These are phyloP conservation scores for Drosophila grimshawi DNA, from an alignment of 1,140 invertebrate species.

Conservation along the genomic window DNA sequence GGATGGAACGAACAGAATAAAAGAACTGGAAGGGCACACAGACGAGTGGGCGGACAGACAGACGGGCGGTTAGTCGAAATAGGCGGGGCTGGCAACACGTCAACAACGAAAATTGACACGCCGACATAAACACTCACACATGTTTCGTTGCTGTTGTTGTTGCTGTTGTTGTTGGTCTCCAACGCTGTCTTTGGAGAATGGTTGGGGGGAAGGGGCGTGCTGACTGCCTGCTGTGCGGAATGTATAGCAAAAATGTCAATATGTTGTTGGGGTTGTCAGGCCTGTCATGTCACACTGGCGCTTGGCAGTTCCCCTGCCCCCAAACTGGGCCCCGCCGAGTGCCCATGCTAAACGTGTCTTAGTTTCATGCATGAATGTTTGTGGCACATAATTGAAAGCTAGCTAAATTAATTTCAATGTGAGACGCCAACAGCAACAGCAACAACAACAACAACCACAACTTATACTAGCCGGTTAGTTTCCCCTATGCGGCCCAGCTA, in stretches of 20 bases:
- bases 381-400: slow-evolving; percentile 83
- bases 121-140: slow-evolving; percentile 81
- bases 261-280: slow-evolving; percentile 79
- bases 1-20: slow-evolving; percentile 1
- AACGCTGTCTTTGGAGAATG: slow-evolving; percentile 15
- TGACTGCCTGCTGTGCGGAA: slow-evolving; percentile 64
- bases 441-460: slow-evolving; percentile 15
- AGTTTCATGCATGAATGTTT: slow-evolving; percentile 81
- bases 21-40: not conserved
- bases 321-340: not conserved
- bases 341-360: slow-evolving; percentile 67
- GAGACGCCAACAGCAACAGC: slow-evolving; percentile 63
- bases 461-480: slow-evolving; percentile 29
- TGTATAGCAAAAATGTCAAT: slow-evolving; percentile 83
- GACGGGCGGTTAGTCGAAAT: not conserved
- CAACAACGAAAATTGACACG: slow-evolving; percentile 81
- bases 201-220: slow-evolving; percentile 23
- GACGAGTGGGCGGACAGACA: not conserved
- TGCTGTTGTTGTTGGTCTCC: slow-evolving; percentile 16
- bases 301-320: slow-evolving; percentile 27
- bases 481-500: not conserved
- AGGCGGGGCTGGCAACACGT: slow-evolving; percentile 61
- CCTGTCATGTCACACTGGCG: slow-evolving; percentile 74
- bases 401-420: slow-evolving; percentile 82
- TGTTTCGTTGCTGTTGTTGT: slow-evolving; percentile 41